Evolutionary conservation across 2,113 vertebrate genomes (phyloP).

Genomic region (Trichechus manatus): DNA sequence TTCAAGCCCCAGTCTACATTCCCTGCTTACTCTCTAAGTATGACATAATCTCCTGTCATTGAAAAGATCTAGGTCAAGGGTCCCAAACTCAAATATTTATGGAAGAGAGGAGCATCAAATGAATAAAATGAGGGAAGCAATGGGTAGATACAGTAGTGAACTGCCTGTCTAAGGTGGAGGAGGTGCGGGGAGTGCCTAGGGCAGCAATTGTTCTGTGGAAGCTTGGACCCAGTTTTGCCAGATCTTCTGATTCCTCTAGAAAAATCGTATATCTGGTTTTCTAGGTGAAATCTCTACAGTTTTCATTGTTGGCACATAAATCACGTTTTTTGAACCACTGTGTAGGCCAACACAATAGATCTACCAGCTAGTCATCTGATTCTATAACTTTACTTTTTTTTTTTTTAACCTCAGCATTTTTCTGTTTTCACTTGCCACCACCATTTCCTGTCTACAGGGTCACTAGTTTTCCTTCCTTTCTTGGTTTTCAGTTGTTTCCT

Average conservation of each 20-base stretch:
- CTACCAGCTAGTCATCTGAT: neutral
- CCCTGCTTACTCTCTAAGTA: neutral
- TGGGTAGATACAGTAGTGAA: no score
- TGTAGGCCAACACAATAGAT: neutral
- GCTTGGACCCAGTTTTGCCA: neutral
- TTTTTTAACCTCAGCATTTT: neutral
- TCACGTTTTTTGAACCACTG: neutral
- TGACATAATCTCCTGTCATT: neutral
- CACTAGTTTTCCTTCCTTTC: neutral
- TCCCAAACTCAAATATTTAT: neutral
- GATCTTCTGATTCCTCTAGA: neutral
- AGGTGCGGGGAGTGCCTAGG: neutral
- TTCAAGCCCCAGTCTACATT: neutral
- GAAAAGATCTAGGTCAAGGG: neutral
- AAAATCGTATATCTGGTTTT: neutral
- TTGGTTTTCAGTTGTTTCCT: neutral
- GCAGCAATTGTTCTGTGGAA: neutral
- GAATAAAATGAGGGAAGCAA: neutral
- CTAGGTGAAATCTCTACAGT: neutral
- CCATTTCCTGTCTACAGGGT: neutral
- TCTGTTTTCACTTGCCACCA: neutral
- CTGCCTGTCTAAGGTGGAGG: accelerated
- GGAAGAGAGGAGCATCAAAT: neutral
- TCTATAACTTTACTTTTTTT: neutral
- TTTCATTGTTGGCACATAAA: neutral